Evolutionary conservation across 2,888 invertebrate genomes (phyloP).

Genomic region (Cosmia pyralina): DNA sequence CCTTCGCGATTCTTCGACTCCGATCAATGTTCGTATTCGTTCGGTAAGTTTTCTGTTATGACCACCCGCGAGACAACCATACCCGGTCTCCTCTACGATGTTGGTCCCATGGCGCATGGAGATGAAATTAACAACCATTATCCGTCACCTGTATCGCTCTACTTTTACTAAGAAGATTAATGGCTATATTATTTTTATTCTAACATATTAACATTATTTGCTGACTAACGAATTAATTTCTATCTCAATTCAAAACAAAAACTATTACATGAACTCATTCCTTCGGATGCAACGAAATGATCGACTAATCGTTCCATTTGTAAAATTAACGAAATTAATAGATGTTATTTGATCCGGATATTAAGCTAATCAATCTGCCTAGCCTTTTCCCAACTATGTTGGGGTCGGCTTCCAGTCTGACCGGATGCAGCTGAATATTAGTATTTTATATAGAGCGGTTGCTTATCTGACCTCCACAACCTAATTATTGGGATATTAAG

Average conservation of each 20-base stretch:
- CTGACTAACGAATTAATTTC: no score
- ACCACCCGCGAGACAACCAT: no score
- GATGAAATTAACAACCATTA: not conserved
- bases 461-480: no score
- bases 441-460: no score
- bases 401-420: no score
- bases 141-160: not conserved
- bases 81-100: no score
- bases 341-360: not conserved
- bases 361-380: not conserved
- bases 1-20: no score
- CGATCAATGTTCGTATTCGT: no score
- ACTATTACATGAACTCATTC: not conserved
- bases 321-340: not conserved
- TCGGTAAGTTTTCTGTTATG: no score
- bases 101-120: no score
- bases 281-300: not conserved
- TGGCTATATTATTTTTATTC: conserved; percentile 25
- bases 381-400: no score
- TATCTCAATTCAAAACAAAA: conserved; percentile 15
- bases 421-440: no score
- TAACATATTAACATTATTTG: conserved; percentile 13
- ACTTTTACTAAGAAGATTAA: conserved; percentile 26
- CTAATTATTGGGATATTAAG: not conserved
- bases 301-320: conserved; percentile 7